Percentiles rank a stretch among this genome's conserved stretches.
These are phyloP conservation scores for Oncorhynchus masou DNA, from an alignment of 2,113 vertebrate species.

Conservation along the genomic window DNA sequence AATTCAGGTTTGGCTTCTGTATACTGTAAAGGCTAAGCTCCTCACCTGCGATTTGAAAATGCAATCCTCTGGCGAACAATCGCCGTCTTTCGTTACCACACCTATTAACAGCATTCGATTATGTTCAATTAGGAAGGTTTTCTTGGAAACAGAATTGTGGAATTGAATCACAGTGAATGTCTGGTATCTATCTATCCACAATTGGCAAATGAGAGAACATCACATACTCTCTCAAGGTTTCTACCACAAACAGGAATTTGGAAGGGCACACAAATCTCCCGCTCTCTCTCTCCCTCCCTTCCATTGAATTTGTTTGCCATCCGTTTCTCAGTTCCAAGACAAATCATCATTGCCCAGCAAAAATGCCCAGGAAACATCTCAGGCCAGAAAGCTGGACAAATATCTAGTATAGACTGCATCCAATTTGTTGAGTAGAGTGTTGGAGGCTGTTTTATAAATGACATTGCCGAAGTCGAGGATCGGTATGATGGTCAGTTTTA, in stretches of 20 bases:
- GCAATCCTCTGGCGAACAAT: neutral
- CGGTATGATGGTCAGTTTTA: no score
- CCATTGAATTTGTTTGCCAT: neutral
- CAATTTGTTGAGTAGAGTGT: no score
- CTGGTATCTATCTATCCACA: neutral
- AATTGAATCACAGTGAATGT: neutral
- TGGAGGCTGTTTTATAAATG: no score
- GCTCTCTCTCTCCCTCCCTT: neutral
- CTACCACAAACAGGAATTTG: slow-evolving; percentile 4
- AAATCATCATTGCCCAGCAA: slow-evolving; percentile 2
- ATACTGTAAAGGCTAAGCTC: neutral
- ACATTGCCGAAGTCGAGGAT: no score
- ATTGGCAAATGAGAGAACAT: neutral
- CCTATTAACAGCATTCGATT: neutral
- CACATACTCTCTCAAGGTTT: neutral
- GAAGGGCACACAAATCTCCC: neutral
- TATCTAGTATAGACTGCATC: no score
- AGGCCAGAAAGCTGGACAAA: neutral
- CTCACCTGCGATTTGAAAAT: neutral
- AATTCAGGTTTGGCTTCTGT: neutral
- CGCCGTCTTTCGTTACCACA: neutral
- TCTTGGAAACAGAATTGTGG: no score
- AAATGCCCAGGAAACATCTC: slow-evolving; percentile 17
- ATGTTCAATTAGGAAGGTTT: no score
- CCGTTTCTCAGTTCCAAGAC: neutral